Evolutionary conservation across 1,140 invertebrate species (phyloP), one percentile per base, ranked within the genome.

Genomic region (Zaprionus ornatus): DNA sequence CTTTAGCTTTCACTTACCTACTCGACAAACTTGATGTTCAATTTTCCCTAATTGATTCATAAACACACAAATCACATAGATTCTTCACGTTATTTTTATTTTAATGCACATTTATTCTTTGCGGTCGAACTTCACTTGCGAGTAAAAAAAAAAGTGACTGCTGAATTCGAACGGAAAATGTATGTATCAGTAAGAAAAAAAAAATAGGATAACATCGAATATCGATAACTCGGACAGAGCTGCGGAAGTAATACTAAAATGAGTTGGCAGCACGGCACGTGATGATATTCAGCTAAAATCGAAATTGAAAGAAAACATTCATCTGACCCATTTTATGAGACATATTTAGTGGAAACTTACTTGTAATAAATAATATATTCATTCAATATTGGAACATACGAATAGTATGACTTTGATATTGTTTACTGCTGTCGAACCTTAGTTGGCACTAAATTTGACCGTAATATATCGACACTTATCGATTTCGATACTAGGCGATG

Each of bases 111-210:
- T 74, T 77, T 74, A 77, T 79, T 79, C 74, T 79, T 78, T 87
- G 83, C 84, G 85, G 84, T 79, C 85, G 78, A 88, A 80, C 83
- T 82, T 80, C 71, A 87, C 78, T 83, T 80, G 80, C 84, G 80
- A 84, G 84, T 75, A 79, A 79, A 87, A 78, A 78, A 77, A 78
- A 78, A 74, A 78, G 75, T 78, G 75, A 78, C 75, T 78, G 75
- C 74, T 73, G 63, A 74, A 67, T 77, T 45, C 69, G 69, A 73
- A 84, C 73, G 84, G 71, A 88, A 88, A 87, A 80, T 85, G 84
- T 88, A 79, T 86, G 77, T 88, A 88, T 88, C 74, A 65, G 61
- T 69, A 21, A 35, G 17, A 57, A 57, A 42, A 56, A 65, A 72
- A 45, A 21, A 76, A 7, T 40, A 17, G 40, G 40, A 81, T 84